phyloP scores from a whole-genome alignment of 2,888 invertebrate species.

The Stenichneumon culpator region DNA sequence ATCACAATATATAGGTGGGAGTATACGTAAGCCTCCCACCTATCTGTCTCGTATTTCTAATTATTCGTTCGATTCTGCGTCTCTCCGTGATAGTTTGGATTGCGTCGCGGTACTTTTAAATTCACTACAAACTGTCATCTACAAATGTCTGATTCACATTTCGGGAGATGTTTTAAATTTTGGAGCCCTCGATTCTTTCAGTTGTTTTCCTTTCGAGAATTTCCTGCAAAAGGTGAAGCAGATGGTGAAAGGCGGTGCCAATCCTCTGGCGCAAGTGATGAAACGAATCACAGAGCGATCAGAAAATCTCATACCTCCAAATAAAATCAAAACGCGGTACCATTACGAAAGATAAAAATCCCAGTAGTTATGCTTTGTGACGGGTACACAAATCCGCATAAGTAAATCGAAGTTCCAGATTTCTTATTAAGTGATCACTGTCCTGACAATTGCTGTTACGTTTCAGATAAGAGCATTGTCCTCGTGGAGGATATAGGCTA shows the following conservation, averaged over 20 bases:
- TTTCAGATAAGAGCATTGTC: conserved; percentile 23
- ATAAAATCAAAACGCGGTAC: background rate
- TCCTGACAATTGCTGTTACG: conserved; percentile 29
- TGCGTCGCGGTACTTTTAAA: too few species aligned
- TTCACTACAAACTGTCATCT: too few species aligned
- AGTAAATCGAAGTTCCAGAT: conserved; percentile 28
- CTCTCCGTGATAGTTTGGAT: too few species aligned
- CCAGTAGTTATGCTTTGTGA: background rate
- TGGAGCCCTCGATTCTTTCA: conserved; percentile 47
- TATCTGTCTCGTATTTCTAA: too few species aligned
- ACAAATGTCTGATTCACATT: conserved; percentile 62
- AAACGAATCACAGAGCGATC: conserved; percentile 34
- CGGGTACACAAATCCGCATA: conserved; percentile 17
- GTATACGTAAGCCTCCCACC: too few species aligned
- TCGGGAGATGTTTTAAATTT: conserved; percentile 38
- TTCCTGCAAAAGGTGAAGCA: conserved; percentile 26
- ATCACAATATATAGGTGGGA: too few species aligned
- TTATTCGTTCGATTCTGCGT: too few species aligned
- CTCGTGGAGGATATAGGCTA: conserved; percentile 22
- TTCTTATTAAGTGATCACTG: conserved; percentile 1
- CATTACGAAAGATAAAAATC: background rate
- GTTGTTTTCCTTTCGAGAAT: conserved; percentile 42
- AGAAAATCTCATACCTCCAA: background rate
- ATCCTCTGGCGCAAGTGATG: conserved; percentile 41
- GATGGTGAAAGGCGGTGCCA: conserved; percentile 24